phyloP scores from a whole-genome alignment of 2,888 invertebrate genomes.

The Hypena proboscidalis region DNA sequence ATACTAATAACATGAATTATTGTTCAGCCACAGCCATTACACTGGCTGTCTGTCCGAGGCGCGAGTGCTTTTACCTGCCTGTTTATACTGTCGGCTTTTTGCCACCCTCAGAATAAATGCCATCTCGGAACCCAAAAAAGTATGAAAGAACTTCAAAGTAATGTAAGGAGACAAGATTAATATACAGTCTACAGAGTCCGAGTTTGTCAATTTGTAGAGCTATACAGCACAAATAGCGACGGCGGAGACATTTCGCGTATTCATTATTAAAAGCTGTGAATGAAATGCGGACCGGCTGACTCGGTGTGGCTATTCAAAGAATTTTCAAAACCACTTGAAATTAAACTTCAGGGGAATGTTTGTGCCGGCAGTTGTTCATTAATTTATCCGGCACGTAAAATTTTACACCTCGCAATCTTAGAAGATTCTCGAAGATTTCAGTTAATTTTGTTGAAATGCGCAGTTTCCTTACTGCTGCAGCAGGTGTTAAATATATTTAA shows the following conservation, averaged over 20 bases:
- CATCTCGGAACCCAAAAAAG: background rate
- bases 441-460: constrained; percentile 62
- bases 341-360: constrained; percentile 54
- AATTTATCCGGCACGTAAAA: constrained; percentile 59
- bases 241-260: constrained; percentile 24
- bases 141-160: constrained; percentile 7
- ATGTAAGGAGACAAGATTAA: constrained; percentile 25
- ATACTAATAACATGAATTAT: constrained; percentile 69
- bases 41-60: constrained; percentile 15
- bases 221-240: constrained; percentile 15
- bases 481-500: constrained; percentile 66
- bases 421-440: constrained; percentile 57
- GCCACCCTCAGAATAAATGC: constrained; percentile 7
- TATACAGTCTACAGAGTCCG: constrained; percentile 8
- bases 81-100: constrained; percentile 8
- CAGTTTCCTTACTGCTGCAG: constrained; percentile 47
- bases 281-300: constrained; percentile 28
- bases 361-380: constrained; percentile 52
- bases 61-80: constrained; percentile 6
- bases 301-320: constrained; percentile 42
- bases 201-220: constrained; percentile 20
- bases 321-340: constrained; percentile 45
- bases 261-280: constrained; percentile 36
- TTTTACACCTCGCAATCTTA: constrained; percentile 53
- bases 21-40: constrained; percentile 45